A percentile compares a stretch with the other conserved stretches of the same genome.
phyloP scores from a whole-genome alignment of 2,113 vertebrate species.

The Crotalus horridus region DNA sequence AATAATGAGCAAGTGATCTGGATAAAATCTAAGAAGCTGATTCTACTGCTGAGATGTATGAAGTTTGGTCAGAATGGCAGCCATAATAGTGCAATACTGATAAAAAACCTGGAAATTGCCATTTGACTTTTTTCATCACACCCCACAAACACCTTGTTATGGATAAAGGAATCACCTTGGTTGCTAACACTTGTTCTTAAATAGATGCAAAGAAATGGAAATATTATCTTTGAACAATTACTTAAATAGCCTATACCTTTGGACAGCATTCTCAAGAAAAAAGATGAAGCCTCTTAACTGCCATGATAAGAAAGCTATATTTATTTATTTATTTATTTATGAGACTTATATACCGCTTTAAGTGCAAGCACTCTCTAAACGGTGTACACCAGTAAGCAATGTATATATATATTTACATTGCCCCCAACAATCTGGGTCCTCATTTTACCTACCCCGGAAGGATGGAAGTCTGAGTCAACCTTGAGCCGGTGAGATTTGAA shows the following conservation, averaged over 20 bases:
- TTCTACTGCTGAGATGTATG: not conserved
- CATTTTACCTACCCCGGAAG: too few species aligned
- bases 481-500: too few species aligned
- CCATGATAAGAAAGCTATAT: not conserved
- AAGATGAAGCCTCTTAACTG: not conserved
- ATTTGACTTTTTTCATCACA: not conserved
- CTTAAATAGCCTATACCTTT: not conserved
- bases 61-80: not conserved
- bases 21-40: not conserved
- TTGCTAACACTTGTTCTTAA: not conserved
- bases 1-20: not conserved
- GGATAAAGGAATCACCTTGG: not conserved
- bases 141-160: not conserved
- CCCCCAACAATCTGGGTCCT: too few species aligned
- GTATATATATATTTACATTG: too few species aligned
- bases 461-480: too few species aligned
- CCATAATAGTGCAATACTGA: not conserved
- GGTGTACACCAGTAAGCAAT: too few species aligned
- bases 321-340: too few species aligned
- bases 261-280: not conserved
- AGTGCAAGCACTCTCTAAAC: too few species aligned
- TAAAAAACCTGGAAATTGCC: not conserved
- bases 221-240: not conserved
- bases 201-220: not conserved
- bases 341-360: too few species aligned